phyloP scores from a whole-genome alignment of 2,888 invertebrate species.

The Morpho deidamia region DNA sequence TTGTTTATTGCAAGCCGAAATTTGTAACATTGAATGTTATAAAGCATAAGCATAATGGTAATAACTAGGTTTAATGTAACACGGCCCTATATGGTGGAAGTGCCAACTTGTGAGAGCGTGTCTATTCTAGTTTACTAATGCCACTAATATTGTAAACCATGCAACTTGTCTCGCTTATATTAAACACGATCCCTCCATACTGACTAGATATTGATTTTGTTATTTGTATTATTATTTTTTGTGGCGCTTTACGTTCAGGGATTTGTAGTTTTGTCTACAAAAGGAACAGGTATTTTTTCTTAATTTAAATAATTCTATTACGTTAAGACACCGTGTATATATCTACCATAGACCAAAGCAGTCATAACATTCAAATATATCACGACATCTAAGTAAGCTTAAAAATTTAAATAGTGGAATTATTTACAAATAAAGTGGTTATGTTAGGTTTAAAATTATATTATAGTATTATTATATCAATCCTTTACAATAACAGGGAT shows the following conservation, averaged over 20 bases:
- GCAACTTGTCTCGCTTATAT: slow-evolving; percentile 5
- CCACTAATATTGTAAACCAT: background rate
- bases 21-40: no score
- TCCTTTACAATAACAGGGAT: no score
- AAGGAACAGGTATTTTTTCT: slow-evolving; percentile 12
- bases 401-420: no score
- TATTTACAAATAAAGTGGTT: no score
- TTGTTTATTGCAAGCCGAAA: no score
- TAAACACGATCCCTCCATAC: slow-evolving; percentile 52
- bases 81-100: background rate
- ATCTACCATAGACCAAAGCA: background rate
- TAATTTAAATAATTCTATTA: slow-evolving; percentile 3
- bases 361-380: no score
- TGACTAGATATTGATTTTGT: slow-evolving; percentile 22
- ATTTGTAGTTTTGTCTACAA: slow-evolving; percentile 28
- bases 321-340: slow-evolving; percentile 11
- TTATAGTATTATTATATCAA: no score
- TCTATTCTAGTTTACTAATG: background rate
- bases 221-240: slow-evolving; percentile 55
- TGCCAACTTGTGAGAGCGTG: background rate
- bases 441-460: no score
- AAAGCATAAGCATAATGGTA: no score
- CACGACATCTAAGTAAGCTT: no score
- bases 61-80: no score
- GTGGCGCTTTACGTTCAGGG: slow-evolving; percentile 52